Percentiles rank a stretch among this genome's conserved stretches.
phyloP scores from a whole-genome alignment of 2,113 vertebrate species.

The Cynopterus brachyotis region DNA sequence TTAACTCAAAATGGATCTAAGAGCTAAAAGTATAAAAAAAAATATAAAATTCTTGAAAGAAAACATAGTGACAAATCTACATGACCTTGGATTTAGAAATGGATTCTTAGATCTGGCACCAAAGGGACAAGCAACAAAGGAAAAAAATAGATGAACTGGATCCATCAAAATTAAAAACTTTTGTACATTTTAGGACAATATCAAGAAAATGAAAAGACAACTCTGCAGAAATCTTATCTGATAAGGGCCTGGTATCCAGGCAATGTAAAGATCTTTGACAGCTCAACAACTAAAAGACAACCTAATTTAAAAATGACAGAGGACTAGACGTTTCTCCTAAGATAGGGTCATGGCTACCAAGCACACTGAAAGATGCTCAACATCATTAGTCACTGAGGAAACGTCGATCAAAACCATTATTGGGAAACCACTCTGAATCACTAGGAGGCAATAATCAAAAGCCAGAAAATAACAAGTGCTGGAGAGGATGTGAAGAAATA shows the following conservation, averaged over 20 bases:
- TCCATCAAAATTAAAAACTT: neutral
- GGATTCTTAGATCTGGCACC: neutral
- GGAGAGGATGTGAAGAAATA: neutral
- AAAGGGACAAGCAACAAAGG: neutral
- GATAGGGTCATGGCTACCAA: neutral
- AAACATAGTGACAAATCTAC: neutral
- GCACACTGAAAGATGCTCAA: neutral
- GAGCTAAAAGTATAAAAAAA: slow-evolving; percentile 6
- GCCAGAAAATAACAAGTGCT: neutral
- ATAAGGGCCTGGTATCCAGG: neutral
- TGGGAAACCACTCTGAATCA: neutral
- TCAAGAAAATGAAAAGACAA: neutral
- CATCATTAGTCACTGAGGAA: neutral
- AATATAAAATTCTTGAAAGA: neutral
- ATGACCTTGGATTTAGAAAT: neutral
- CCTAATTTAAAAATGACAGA: neutral
- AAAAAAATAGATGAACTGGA: neutral
- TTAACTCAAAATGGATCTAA: neutral
- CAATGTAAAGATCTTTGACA: neutral
- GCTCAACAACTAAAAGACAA: neutral
- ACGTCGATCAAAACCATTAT: neutral
- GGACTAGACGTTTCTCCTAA: neutral
- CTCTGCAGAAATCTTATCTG: neutral
- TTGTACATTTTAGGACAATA: neutral
- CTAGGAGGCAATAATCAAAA: neutral